These are phyloP conservation scores for Spodoptera frugiperda DNA, from an alignment of 1,140 invertebrate species.

Conservation along the genomic window DNA sequence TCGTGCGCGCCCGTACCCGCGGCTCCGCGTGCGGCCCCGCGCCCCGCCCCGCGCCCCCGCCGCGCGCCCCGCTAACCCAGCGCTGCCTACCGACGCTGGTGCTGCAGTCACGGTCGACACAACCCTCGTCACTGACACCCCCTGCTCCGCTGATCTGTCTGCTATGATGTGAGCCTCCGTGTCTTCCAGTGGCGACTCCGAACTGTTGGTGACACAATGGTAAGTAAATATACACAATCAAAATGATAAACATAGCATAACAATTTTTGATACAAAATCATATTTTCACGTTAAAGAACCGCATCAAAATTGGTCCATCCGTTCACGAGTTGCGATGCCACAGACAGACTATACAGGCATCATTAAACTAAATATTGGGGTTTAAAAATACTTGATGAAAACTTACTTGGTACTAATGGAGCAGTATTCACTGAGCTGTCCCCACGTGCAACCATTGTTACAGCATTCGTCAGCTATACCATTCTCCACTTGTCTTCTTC, in stretches of 20 bases:
- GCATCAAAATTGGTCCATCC: too few relatives aligned
- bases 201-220: slow-evolving; percentile 54
- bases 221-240: neutral
- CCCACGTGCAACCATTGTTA: slow-evolving; percentile 71
- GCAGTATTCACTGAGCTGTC: slow-evolving; percentile 76
- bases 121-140: slow-evolving; percentile 41
- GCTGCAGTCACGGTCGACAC: slow-evolving; percentile 51
- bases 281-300: too few relatives aligned
- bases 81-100: slow-evolving; percentile 50
- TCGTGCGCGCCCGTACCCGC: slow-evolving; percentile 76
- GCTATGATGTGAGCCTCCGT: slow-evolving; percentile 74
- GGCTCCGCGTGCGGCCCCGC: slow-evolving; percentile 64
- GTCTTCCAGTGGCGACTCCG: slow-evolving; percentile 70
- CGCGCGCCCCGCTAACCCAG: slow-evolving; percentile 47
- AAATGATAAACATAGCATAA: too few relatives aligned
- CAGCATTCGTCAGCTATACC: slow-evolving; percentile 80
- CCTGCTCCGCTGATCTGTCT: slow-evolving; percentile 71
- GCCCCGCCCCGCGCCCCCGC: slow-evolving; percentile 47
- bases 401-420: slow-evolving; percentile 75
- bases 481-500: slow-evolving; percentile 60
- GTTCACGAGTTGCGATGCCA: neutral
- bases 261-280: too few relatives aligned
- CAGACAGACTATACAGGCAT: neutral
- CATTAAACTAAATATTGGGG: too few relatives aligned
- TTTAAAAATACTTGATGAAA: neutral